Evolutionary conservation across 1,140 invertebrate species (phyloP).

Genomic region (Pachypeltis micranthus): DNA sequence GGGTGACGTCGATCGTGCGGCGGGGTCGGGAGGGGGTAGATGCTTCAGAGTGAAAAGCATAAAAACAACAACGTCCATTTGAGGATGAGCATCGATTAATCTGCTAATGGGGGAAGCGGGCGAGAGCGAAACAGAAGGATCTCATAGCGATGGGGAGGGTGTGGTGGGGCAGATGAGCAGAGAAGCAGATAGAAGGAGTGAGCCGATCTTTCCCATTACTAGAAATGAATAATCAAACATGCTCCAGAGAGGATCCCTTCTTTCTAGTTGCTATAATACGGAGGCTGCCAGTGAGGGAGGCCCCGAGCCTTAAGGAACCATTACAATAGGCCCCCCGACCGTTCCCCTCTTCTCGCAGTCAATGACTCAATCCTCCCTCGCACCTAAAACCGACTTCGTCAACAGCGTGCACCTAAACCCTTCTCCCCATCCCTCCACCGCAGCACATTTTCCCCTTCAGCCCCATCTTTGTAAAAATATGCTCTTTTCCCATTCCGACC

Average conservation of each 20-base stretch:
- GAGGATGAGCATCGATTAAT: slow-evolving; percentile 14
- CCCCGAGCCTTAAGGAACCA: slow-evolving; percentile 10
- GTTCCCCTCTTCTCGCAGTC: slow-evolving; percentile 15
- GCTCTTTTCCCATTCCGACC: too few species aligned
- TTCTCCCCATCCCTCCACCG: neutral
- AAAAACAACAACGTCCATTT: slow-evolving; percentile 12
- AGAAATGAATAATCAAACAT: slow-evolving; percentile 20
- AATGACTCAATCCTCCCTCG: slow-evolving; percentile 3
- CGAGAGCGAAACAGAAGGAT: slow-evolving; percentile 5
- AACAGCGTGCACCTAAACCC: neutral
- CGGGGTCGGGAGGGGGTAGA: neutral
- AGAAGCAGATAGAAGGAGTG: neutral
- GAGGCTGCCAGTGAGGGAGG: neutral
- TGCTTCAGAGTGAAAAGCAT: neutral
- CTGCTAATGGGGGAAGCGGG: slow-evolving; percentile 12
- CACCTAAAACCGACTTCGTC: neutral
- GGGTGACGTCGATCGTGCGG: neutral
- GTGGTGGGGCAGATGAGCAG: too few species aligned
- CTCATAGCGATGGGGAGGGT: neutral
- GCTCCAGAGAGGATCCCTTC: neutral
- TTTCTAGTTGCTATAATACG: slow-evolving; percentile 3
- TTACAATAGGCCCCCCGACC: slow-evolving; percentile 13
- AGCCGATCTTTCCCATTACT: slow-evolving; percentile 17
- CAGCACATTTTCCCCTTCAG: neutral
- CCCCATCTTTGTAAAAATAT: too few species aligned